Evolutionary conservation across 2,888 invertebrate species (phyloP).

Genomic region (Cantharis nigra): DNA sequence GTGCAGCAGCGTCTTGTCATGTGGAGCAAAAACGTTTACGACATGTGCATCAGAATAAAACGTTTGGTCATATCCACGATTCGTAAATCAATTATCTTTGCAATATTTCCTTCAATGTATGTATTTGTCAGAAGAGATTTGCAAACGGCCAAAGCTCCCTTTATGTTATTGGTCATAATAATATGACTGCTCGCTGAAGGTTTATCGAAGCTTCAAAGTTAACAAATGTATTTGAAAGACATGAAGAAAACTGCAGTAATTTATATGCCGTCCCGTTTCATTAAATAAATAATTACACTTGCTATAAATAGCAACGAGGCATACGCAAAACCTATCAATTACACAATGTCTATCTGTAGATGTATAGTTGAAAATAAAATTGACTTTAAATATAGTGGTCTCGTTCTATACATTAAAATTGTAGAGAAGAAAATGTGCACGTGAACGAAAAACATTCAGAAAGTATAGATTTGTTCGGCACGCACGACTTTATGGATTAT

Average conservation of each 20-base stretch:
- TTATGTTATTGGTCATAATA: not conserved
- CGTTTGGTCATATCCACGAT: not conserved
- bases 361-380: not conserved
- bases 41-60: not conserved
- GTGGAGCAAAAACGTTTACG: not conserved
- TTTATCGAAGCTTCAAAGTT: not conserved
- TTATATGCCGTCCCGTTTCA: conserved; percentile 34
- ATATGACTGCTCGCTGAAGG: not conserved
- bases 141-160: not conserved
- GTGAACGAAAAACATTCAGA: conserved; percentile 20
- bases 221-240: conserved; percentile 24
- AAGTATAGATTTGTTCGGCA: conserved; percentile 25
- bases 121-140: not conserved
- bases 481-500: conserved; percentile 31
- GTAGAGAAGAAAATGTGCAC: conserved; percentile 5
- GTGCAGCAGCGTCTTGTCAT: not conserved
- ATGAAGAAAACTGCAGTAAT: conserved; percentile 24
- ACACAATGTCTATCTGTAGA: conserved; percentile 19
- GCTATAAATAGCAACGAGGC: conserved; percentile 31
- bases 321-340: conserved; percentile 33
- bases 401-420: conserved; percentile 8
- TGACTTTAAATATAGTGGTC: not conserved
- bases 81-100: not conserved
- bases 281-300: conserved; percentile 35
- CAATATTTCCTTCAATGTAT: not conserved